These are phyloP conservation scores for Microcebus tavaratra DNA, from an alignment of 2,113 vertebrate genomes.

Conservation along the genomic window DNA sequence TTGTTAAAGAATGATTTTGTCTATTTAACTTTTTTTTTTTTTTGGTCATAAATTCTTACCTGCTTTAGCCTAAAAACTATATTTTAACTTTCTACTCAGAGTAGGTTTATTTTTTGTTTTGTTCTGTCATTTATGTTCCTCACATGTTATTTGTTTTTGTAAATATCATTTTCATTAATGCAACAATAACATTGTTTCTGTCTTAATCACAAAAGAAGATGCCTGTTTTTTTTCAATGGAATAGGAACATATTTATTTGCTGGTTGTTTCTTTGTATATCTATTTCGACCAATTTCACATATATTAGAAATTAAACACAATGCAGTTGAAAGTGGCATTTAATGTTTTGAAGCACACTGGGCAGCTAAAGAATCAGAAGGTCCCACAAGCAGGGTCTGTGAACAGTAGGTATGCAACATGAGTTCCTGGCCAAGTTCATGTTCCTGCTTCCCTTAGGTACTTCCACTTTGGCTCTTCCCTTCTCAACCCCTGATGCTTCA, in stretches of 20 bases:
- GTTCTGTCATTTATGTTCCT: not conserved
- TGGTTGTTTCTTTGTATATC: not conserved
- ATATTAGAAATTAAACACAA: not conserved
- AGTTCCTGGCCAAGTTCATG: not conserved
- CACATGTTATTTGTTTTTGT: not conserved
- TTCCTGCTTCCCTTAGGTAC: not conserved
- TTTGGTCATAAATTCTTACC: not conserved
- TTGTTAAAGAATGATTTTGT: not conserved
- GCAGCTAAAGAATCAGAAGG: not conserved
- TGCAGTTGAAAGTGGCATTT: not conserved
- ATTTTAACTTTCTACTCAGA: not conserved
- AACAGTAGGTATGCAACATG: not conserved
- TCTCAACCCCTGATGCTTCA: not conserved
- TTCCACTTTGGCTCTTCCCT: not conserved
- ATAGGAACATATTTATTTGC: not conserved
- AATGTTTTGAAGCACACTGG: not conserved
- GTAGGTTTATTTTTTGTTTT: not conserved
- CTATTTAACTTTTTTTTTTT: not conserved
- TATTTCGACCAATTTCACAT: not conserved
- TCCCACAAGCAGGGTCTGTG: not conserved
- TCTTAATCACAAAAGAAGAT: not conserved
- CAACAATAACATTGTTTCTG: not conserved
- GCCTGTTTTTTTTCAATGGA: not conserved
- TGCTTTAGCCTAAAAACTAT: not conserved
- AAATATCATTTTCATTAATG: not conserved